phyloP scores from a whole-genome alignment of 2,113 vertebrate genomes.

The Junco hyemalis region DNA sequence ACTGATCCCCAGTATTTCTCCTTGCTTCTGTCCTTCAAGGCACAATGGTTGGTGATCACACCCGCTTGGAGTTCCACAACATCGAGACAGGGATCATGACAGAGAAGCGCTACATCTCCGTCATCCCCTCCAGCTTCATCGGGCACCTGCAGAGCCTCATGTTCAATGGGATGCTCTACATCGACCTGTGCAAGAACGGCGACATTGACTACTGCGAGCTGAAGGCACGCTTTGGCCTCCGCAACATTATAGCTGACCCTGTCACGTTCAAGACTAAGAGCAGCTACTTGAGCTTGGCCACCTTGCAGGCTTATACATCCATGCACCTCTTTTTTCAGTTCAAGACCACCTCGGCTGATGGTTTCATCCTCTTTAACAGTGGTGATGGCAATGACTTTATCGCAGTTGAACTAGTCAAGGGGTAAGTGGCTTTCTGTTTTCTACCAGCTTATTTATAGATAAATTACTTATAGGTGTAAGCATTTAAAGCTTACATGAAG shows the following conservation, averaged over 20 bases:
- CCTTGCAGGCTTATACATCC: slow-evolving; percentile 93
- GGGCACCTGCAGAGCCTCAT: slow-evolving; percentile 96
- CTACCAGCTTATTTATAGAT: neutral
- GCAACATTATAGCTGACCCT: slow-evolving; percentile 94
- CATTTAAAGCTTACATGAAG: neutral
- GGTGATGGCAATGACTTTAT: slow-evolving; percentile 91
- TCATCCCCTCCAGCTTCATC: slow-evolving; percentile 96
- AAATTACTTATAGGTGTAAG: neutral
- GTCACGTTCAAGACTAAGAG: slow-evolving; percentile 95
- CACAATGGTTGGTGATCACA: slow-evolving; percentile 97
- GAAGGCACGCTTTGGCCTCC: slow-evolving; percentile 93
- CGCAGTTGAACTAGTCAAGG: slow-evolving; percentile 94
- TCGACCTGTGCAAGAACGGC: slow-evolving; percentile 97
- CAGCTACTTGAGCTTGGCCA: slow-evolving; percentile 94
- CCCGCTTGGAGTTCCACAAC: slow-evolving; percentile 98
- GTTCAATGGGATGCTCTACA: slow-evolving; percentile 96
- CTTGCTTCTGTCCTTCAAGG: slow-evolving; percentile 78
- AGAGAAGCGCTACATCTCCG: slow-evolving; percentile 91
- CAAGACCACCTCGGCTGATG: slow-evolving; percentile 94
- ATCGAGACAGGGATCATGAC: slow-evolving; percentile 98
- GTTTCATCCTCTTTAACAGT: slow-evolving; percentile 94
- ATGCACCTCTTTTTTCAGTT: slow-evolving; percentile 99
- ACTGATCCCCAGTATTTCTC: neutral
- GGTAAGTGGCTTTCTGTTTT: slow-evolving; percentile 76
- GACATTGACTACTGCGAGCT: slow-evolving; percentile 97